Conservation (phyloP, 2,797 vertebrate genomes). For the Gobionotothen gibberifrons region DNA sequence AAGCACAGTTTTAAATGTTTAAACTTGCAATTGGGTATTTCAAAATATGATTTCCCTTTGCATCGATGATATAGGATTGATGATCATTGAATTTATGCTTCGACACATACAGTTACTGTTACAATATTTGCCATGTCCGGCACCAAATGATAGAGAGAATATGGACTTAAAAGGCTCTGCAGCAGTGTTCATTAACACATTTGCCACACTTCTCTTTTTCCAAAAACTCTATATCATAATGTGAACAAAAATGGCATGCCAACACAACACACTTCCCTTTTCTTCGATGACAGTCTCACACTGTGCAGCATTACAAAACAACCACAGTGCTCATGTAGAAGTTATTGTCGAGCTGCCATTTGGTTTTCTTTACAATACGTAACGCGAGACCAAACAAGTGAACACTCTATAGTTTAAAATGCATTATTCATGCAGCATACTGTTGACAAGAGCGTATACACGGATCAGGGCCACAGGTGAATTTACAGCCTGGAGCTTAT, state of each 20-base stretch:
- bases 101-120: too few species aligned
- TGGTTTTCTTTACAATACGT: conserved; percentile 41
- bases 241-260: conserved; percentile 26
- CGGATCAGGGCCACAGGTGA: conserved; percentile 42
- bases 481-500: conserved; percentile 29
- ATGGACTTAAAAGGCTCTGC: neutral
- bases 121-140: neutral
- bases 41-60: too few species aligned
- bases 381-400: conserved; percentile 41
- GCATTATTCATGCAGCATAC: conserved; percentile 62
- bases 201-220: conserved; percentile 50
- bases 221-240: conserved; percentile 12
- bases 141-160: neutral
- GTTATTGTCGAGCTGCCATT: conserved; percentile 38
- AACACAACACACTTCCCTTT: conserved; percentile 41
- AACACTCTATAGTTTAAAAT: conserved; percentile 36
- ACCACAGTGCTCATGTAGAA: neutral
- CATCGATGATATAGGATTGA: too few species aligned
- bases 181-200: neutral
- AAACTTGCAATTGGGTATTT: too few species aligned
- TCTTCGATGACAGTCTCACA: conserved; percentile 11
- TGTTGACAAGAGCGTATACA: conserved; percentile 31
- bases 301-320: conserved; percentile 22
- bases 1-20: too few species aligned
- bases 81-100: too few species aligned